phyloP scores from a whole-genome alignment of 2,113 vertebrate species.

The Rhabdomys dilectus region DNA sequence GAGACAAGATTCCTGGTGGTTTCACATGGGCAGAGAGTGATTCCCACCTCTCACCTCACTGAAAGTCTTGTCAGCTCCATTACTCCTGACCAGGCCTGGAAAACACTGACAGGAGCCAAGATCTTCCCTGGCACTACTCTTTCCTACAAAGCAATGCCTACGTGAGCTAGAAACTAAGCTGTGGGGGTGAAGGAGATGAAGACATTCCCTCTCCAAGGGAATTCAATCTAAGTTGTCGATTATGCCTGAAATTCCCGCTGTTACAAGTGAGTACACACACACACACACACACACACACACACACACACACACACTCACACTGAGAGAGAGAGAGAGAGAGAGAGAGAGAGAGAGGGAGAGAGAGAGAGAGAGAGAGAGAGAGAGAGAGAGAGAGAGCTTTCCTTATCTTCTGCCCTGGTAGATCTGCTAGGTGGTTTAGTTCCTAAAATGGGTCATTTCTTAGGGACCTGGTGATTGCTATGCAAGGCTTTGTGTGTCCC shows the following conservation, averaged over 20 bases:
- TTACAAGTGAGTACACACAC: fast-evolving
- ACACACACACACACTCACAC: neutral
- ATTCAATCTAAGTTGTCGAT: neutral
- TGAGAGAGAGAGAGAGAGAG: too few species aligned
- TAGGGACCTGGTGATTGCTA: neutral
- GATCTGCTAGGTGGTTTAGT: neutral
- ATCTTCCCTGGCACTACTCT: neutral
- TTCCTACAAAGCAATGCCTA: neutral
- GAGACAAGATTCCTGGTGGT: neutral
- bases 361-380: too few species aligned
- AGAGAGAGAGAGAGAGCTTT: too few species aligned
- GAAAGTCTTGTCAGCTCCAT: neutral
- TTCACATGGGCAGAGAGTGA: fast-evolving
- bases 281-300: neutral
- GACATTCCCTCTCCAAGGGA: neutral
- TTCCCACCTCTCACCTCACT: neutral
- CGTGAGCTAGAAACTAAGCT: neutral
- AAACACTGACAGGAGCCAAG: neutral
- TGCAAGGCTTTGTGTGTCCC: neutral
- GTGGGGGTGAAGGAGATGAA: neutral
- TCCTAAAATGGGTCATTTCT: constrained; percentile 13
- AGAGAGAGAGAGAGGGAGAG: too few species aligned
- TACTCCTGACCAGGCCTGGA: neutral
- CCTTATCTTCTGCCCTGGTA: neutral
- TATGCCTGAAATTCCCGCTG: neutral